These are phyloP conservation scores for Bucco capensis DNA, from an alignment of 2,113 vertebrate genomes.

Conservation along the genomic window DNA sequence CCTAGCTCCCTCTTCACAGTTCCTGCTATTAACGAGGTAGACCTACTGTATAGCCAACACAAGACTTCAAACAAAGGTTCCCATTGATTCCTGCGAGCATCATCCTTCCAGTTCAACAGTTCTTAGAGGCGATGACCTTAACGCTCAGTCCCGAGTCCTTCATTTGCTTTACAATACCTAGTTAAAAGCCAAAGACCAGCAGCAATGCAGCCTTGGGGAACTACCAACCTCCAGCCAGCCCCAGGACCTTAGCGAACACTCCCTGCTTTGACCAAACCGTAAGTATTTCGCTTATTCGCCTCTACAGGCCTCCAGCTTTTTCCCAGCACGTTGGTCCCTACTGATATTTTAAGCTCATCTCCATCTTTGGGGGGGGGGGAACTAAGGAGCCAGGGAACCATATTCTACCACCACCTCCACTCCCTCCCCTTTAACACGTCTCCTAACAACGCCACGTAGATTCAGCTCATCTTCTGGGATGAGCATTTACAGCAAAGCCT, in stretches of 20 bases:
- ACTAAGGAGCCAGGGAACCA: slow-evolving; percentile 21
- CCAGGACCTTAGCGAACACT: background rate
- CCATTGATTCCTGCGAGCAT: background rate
- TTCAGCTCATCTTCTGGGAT: background rate
- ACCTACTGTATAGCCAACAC: background rate
- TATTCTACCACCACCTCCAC: background rate
- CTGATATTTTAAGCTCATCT: background rate
- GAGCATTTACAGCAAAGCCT: background rate
- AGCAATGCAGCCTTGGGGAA: background rate
- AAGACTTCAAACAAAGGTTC: slow-evolving; percentile 41
- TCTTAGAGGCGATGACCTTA: background rate
- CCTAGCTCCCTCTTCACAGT: background rate
- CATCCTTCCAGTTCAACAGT: background rate
- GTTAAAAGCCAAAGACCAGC: background rate
- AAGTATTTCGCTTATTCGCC: background rate
- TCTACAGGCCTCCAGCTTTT: background rate
- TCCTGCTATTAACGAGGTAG: background rate
- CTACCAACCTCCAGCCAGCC: background rate
- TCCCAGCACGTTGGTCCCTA: background rate
- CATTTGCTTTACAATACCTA: background rate
- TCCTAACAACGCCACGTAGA: slow-evolving; percentile 48
- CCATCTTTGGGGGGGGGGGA: background rate
- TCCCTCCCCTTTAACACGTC: slow-evolving; percentile 7
- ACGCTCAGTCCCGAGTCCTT: background rate
- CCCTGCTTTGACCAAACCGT: background rate